These are phyloP conservation scores for Nycteola revayana DNA, from an alignment of 2,888 invertebrate species.

Conservation along the genomic window DNA sequence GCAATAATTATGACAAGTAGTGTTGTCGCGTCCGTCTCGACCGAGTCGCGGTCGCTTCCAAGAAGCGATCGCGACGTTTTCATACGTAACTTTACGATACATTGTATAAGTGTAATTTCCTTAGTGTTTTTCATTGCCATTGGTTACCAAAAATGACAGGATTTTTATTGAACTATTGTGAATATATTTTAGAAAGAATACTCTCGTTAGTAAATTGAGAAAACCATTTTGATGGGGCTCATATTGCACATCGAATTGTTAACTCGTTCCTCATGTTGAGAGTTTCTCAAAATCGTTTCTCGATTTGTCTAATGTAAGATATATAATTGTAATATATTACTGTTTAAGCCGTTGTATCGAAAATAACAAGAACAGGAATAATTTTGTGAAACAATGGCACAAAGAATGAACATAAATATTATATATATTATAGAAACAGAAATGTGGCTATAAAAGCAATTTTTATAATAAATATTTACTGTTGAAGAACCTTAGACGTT, in stretches of 20 bases:
- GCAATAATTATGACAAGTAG: slow-evolving; percentile 61
- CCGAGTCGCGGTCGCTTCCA: slow-evolving; percentile 56
- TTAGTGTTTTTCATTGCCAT: slow-evolving; percentile 77
- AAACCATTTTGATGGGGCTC: slow-evolving; percentile 63
- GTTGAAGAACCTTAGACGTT: slow-evolving; percentile 72
- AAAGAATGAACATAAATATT: slow-evolving; percentile 81
- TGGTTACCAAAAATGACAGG: slow-evolving; percentile 82
- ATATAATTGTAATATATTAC: slow-evolving; percentile 78
- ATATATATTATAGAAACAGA: slow-evolving; percentile 82
- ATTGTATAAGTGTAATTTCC: slow-evolving; percentile 64
- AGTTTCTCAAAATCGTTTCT: slow-evolving; percentile 69
- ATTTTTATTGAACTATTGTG: slow-evolving; percentile 76
- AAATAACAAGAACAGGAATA: slow-evolving; percentile 81
- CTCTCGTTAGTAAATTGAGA: slow-evolving; percentile 68
- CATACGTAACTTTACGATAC: slow-evolving; percentile 74
- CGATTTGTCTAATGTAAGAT: slow-evolving; percentile 71
- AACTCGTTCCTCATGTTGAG: slow-evolving; percentile 67
- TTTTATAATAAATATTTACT: slow-evolving; percentile 83
- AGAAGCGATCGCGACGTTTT: slow-evolving; percentile 54
- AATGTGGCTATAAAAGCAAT: slow-evolving; percentile 82
- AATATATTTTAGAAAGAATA: slow-evolving; percentile 74
- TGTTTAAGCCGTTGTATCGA: slow-evolving; percentile 81
- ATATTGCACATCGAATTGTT: slow-evolving; percentile 78
- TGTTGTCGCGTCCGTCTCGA: slow-evolving; percentile 59
- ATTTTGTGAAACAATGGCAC: slow-evolving; percentile 82